phyloP scores from a whole-genome alignment of 2,113 vertebrate genomes.

The Danionella cerebrum region DNA sequence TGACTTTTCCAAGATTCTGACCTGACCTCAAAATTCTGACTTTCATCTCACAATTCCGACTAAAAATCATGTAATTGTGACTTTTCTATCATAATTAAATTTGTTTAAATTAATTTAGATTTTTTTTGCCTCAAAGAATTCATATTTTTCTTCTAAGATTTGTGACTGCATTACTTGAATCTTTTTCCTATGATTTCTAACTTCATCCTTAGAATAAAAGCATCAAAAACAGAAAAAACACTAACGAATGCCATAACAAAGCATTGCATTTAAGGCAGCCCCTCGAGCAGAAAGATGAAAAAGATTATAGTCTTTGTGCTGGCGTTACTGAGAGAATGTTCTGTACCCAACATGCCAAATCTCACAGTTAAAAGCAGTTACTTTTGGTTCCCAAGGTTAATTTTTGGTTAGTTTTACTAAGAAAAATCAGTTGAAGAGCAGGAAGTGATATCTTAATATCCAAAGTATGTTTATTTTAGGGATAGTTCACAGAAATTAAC shows the following conservation, averaged over 20 bases:
- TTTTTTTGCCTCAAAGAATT: too few species aligned
- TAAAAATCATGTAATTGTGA: too few species aligned
- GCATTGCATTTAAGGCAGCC: conserved; percentile 44
- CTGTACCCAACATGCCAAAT: background rate
- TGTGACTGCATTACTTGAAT: too few species aligned
- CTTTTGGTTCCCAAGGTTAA: background rate
- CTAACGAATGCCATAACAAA: conserved; percentile 49
- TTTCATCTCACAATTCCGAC: too few species aligned
- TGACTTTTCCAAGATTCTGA: too few species aligned
- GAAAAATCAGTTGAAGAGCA: conserved; percentile 32
- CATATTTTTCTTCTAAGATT: too few species aligned
- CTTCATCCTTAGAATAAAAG: too few species aligned
- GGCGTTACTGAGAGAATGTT: conserved; percentile 42
- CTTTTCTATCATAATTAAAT: too few species aligned
- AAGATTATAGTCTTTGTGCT: conserved; percentile 49
- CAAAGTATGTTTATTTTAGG: background rate
- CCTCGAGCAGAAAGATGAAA: conserved; percentile 20
- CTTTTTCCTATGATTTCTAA: too few species aligned
- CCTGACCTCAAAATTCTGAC: too few species aligned
- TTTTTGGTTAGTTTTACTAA: conserved; percentile 29
- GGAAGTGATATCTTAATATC: background rate
- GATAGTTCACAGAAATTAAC: conserved; percentile 10
- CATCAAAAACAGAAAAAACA: too few species aligned
- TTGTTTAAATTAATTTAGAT: too few species aligned
- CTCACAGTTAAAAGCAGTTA: background rate